A percentile compares a stretch with the other conserved stretches of the same genome.
phyloP scores from a whole-genome alignment of 2,797 vertebrate genomes.

The Channa striata region DNA sequence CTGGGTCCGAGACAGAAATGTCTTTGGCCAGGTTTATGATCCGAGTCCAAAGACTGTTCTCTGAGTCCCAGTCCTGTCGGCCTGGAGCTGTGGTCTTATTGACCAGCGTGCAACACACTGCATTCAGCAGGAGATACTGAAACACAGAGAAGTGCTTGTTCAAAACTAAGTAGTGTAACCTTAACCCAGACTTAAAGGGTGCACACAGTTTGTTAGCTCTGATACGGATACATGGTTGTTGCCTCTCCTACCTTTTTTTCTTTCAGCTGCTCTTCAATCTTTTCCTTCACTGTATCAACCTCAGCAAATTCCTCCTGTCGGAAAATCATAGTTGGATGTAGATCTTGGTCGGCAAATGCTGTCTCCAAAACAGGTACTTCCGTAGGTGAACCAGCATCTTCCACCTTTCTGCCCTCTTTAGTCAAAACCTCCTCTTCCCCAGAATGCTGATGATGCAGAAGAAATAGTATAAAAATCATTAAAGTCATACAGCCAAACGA shows the following conservation, averaged over 20 bases:
- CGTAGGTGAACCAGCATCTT: slow-evolving; percentile 9
- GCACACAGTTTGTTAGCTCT: neutral
- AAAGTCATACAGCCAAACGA: neutral
- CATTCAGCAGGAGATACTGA: slow-evolving; percentile 85
- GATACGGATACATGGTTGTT: neutral
- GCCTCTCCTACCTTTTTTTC: slow-evolving; percentile 74
- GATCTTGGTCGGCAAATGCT: slow-evolving; percentile 29
- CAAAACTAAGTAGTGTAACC: neutral
- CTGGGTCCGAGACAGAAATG: slow-evolving; percentile 84
- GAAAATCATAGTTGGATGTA: slow-evolving; percentile 25
- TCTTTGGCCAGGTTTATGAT: slow-evolving; percentile 78
- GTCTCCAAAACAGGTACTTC: slow-evolving; percentile 48
- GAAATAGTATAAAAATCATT: slow-evolving; percentile 3
- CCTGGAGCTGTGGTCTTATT: slow-evolving; percentile 70
- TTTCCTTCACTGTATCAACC: slow-evolving; percentile 42
- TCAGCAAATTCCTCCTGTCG: slow-evolving; percentile 69
- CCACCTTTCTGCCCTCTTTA: slow-evolving; percentile 17
- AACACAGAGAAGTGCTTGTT: neutral
- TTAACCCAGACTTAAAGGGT: neutral
- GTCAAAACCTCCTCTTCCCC: slow-evolving; percentile 20
- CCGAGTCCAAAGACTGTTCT: slow-evolving; percentile 54
- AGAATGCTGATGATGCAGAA: slow-evolving; percentile 29
- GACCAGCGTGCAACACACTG: slow-evolving; percentile 86
- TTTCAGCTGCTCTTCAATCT: slow-evolving; percentile 61
- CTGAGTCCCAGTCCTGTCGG: slow-evolving; percentile 65